phyloP scores from a whole-genome alignment of 2,888 invertebrate genomes.

The Atherix ibis region DNA sequence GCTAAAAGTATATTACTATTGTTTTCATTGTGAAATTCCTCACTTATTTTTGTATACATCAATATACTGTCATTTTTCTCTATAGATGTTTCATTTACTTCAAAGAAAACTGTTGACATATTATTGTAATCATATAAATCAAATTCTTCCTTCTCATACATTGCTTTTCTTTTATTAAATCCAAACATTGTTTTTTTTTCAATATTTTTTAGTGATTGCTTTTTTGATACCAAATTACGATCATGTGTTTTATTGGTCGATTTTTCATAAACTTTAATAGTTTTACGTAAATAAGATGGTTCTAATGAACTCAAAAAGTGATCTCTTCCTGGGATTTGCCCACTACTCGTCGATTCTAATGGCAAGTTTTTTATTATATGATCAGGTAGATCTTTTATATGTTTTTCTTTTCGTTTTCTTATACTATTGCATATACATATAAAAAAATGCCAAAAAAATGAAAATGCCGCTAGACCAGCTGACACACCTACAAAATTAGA shows the following conservation, averaged over 20 bases:
- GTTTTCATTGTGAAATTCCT: conserved; percentile 12
- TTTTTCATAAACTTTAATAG: conserved; percentile 12
- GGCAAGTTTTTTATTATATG: too few species aligned
- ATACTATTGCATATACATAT: conserved; percentile 13
- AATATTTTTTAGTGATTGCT: conserved; percentile 10
- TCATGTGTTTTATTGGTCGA: conserved; percentile 11
- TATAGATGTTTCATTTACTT: conserved; percentile 10
- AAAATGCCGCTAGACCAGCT: conserved; percentile 13
- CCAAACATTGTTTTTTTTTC: conserved; percentile 13
- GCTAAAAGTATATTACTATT: conserved; percentile 9
- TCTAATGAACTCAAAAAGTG: too few species aligned
- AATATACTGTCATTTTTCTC: conserved; percentile 6
- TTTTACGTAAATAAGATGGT: too few species aligned
- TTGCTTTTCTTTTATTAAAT: conserved; percentile 12
- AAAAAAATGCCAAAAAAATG: conserved; percentile 13
- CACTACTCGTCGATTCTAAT: too few species aligned
- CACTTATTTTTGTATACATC: conserved; percentile 4
- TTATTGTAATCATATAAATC: conserved; percentile 11
- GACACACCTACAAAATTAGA: conserved; percentile 11
- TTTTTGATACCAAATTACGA: conserved; percentile 13
- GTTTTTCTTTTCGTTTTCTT: too few species aligned
- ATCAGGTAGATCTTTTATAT: too few species aligned
- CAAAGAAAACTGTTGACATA: conserved; percentile 13
- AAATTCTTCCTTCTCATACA: conserved; percentile 11
- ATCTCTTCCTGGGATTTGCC: too few species aligned